phyloP scores from a whole-genome alignment of 2,888 invertebrate genomes.

The Brachylomia viminalis region DNA sequence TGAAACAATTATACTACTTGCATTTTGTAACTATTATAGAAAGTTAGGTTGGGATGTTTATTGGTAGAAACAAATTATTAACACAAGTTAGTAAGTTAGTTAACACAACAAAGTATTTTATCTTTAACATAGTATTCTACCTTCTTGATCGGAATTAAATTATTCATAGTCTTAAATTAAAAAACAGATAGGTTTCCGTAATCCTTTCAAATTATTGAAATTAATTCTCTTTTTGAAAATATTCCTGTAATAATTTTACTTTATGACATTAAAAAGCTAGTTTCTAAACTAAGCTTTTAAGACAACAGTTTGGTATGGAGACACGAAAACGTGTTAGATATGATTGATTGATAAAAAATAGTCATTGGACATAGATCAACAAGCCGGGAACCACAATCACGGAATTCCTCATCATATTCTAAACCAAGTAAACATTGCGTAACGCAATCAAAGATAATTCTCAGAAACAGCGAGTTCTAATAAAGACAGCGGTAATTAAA shows the following conservation, averaged over 20 bases:
- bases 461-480: slow-evolving; percentile 35
- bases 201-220: background rate
- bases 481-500: slow-evolving; percentile 65
- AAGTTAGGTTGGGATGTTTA: background rate
- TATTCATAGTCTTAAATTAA: background rate
- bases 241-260: background rate
- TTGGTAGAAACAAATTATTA: too few relatives aligned
- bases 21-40: background rate
- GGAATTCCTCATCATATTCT: slow-evolving; percentile 18
- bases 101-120: background rate
- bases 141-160: background rate
- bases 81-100: too few relatives aligned
- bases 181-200: background rate
- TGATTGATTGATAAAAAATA: slow-evolving; percentile 4
- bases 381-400: slow-evolving; percentile 13
- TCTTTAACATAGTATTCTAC: background rate
- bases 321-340: background rate
- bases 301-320: background rate
- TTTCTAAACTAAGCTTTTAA: background rate
- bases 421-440: slow-evolving; percentile 36
- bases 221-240: fast-evolving
- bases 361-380: slow-evolving; percentile 1
- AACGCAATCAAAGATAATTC: slow-evolving; percentile 57
- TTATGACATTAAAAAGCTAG: background rate
- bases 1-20: background rate